A percentile compares a stretch with the other conserved stretches of the same genome.
Evolutionary conservation across 1,140 invertebrate species (phyloP).

Genomic region (Luehdorfia chinensis): DNA sequence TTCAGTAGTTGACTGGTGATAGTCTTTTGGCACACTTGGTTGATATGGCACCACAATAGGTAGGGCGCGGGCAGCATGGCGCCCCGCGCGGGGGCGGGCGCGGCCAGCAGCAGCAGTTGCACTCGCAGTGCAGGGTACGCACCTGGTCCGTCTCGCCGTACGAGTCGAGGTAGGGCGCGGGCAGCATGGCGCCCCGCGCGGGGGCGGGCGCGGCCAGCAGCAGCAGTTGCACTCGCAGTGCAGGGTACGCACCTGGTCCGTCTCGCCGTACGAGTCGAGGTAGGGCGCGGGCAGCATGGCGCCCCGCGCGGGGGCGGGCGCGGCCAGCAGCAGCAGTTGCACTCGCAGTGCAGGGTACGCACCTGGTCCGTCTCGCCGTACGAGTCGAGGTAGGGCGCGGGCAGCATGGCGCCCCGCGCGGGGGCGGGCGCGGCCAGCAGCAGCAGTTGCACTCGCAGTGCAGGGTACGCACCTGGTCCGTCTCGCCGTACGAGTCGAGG

Average conservation of each 20-base stretch:
- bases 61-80: conserved; percentile 95
- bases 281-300: conserved; percentile 95
- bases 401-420: conserved; percentile 88
- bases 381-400: conserved; percentile 95
- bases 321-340: conserved; percentile 85
- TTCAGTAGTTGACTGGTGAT: too few species aligned
- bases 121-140: conserved; percentile 92
- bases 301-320: conserved; percentile 84
- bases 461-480: conserved; percentile 86
- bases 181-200: conserved; percentile 88
- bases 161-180: conserved; percentile 95
- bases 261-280: conserved; percentile 97
- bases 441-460: conserved; percentile 92
- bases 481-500: conserved; percentile 97
- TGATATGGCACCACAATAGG: conserved; percentile 98
- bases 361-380: conserved; percentile 96
- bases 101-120: conserved; percentile 85
- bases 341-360: conserved; percentile 92
- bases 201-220: conserved; percentile 83
- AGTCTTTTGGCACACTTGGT: too few species aligned
- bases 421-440: conserved; percentile 83
- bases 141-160: conserved; percentile 96
- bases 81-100: conserved; percentile 84
- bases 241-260: conserved; percentile 86
- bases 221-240: conserved; percentile 92